Evolutionary conservation across 2,797 vertebrate genomes (phyloP), one percentile per base, ranked within the genome.

Genomic region (Hyperoplus lanceolatus): DNA sequence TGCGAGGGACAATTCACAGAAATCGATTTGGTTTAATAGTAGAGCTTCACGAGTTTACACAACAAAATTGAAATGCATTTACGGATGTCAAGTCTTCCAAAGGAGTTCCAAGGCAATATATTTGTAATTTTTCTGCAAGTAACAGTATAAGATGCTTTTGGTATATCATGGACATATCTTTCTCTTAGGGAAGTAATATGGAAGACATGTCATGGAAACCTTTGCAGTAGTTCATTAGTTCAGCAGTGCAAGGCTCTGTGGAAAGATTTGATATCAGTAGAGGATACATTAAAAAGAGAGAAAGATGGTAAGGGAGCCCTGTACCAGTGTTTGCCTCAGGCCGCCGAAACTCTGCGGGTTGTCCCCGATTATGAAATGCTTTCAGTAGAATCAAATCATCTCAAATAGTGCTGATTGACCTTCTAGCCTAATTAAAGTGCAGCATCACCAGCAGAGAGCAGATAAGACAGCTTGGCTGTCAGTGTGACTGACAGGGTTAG

Each of bases 401-500:
- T 81, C 59, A 84, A 83, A 83, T 29, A 80, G 81, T 87, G 86
- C 80, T 88, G 88, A 94, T 91, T 93, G 92, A 93, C 90, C 90
- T 86, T 93, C 84, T 84, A 83, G 85, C 83, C 89, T 90, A 93
- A 93, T 93, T 93, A 91, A 92, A 90, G 86, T 88, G 86, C 85
- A 81, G 69, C 84, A 80, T 82, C 50, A 73, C 90, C 88, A 87
- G 74, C 49, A 68, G 80, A 87, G 87, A 91, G 84, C 84, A 90
- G 93, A 90, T 83, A 83, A 91, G 90, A 90, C 83, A 82, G 92
- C 88, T 61, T 81, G 88, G 91, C 91, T 90, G 89, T 94, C 93
- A 91, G 88, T 75, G 81, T 93, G 91, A 94, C 84, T 93, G 93
- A 92, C 93, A 89, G 92, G 88, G 89, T 88, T 70, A 87, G 89